Evolutionary conservation across 53 echinoderm and acorn worm genomes (phyloP).

Genomic region (Echinarachnius parma): DNA sequence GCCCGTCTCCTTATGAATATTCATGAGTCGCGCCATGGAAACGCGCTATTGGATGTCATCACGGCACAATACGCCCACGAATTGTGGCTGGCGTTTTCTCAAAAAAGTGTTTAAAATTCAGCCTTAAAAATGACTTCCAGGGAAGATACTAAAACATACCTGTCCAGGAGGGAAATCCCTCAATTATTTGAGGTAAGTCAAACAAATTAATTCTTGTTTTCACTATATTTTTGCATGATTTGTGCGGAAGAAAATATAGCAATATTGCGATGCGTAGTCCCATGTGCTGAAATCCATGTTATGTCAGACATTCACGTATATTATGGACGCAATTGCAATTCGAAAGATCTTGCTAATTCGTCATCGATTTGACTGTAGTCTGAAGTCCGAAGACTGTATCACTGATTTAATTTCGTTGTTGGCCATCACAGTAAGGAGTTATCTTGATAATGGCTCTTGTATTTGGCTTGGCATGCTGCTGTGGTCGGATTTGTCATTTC

Average conservation of each 20-base stretch:
- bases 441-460: too few relatives aligned
- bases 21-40: constrained; percentile 43
- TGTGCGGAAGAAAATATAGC: not conserved
- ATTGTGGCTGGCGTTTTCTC: constrained; percentile 28
- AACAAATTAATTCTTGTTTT: too few relatives aligned
- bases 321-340: too few relatives aligned
- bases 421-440: too few relatives aligned
- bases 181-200: constrained; percentile 95
- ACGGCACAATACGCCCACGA: constrained; percentile 10
- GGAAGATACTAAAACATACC: constrained; percentile 90
- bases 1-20: constrained; percentile 10
- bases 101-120: not conserved
- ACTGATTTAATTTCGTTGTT: too few relatives aligned
- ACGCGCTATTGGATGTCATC: constrained; percentile 11
- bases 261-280: not conserved
- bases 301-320: too few relatives aligned
- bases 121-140: constrained; percentile 74
- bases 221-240: too few relatives aligned
- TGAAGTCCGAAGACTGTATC: too few relatives aligned
- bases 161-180: constrained; percentile 92
- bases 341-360: too few relatives aligned
- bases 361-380: too few relatives aligned
- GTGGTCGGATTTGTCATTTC: too few relatives aligned
- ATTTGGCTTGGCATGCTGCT: too few relatives aligned
- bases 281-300: constrained; percentile 6